Base-by-base conservation (phyloP, 2,113 vertebrate genomes). In the Melanostigma gelatinosum region DNA sequence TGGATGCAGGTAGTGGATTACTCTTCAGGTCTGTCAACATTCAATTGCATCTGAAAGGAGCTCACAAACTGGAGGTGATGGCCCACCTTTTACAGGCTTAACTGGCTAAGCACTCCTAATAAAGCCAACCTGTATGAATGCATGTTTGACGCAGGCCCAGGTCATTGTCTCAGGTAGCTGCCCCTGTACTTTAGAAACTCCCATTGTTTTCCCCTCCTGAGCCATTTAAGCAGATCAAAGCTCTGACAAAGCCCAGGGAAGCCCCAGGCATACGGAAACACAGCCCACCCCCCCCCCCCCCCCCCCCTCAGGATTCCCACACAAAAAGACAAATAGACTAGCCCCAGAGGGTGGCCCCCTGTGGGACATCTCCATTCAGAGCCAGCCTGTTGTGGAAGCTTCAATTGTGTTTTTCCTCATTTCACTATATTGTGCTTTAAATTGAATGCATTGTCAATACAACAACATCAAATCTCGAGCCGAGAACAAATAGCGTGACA, bases 151-250 rank as follows among this genome's bases (percentile, higher is more conserved):
- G 79, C 92, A 89, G 69, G 88, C 72, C 40, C 82, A 38, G 87
- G 52, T 93, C 88, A 94, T 93, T 84, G 85, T 94, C 88, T 95
- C 90, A 95, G 94, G 92, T 95, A 94, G 88, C 87, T 60, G 72
- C 93, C 90, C 92, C 72, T 93, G 94, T 93, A 93, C 90, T 87
- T 80, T 80, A 60, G 82, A 63, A 78, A 75, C 81, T 81, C 80
- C 90, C 90, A 93, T 95, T 93, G 87, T 93, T 91, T 90, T 82
- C 61, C 90, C 92, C 92, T 87, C 88, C 92, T 1, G 89, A 93
- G 88, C 91, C 90, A 75, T 93, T 95, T 94, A 91, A 91, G 93
- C 92, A 77, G 88, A 96, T 95, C 93, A 86, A 94, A 90, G 93
- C 79, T 82, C 77, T 79, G 84, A 93, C 93, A 88, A 88, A 93